A percentile compares a stretch with the other conserved stretches of the same genome.
phyloP scores from a whole-genome alignment of 2,113 vertebrate species.

The Edolisoma coerulescens region DNA sequence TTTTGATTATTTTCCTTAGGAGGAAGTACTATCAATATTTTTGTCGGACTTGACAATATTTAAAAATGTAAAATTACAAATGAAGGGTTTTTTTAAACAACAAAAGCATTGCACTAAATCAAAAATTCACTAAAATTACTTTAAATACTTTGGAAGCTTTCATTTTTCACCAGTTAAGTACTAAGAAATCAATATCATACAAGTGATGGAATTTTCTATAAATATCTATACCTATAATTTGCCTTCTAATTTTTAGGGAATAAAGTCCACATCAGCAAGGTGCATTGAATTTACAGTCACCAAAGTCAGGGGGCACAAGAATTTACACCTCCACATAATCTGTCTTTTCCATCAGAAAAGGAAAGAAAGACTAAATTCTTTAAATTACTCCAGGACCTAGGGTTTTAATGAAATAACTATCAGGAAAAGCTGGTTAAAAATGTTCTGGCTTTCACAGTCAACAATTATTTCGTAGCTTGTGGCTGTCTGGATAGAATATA shows the following conservation, averaged over 20 bases:
- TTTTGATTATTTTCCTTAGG: not conserved
- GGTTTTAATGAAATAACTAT: constrained; percentile 1
- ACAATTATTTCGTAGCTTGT: constrained; percentile 26
- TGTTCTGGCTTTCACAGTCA: not conserved
- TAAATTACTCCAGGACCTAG: not conserved
- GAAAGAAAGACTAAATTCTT: not conserved
- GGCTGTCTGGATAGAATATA: not conserved
- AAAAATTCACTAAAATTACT: not conserved
- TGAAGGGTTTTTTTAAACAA: not conserved
- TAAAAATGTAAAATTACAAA: not conserved
- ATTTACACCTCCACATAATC: not conserved
- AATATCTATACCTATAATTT: not conserved
- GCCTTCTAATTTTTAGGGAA: not conserved
- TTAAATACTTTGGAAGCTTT: not conserved
- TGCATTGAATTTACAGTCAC: not conserved
- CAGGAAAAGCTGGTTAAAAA: constrained; percentile 3
- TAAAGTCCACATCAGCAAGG: not conserved
- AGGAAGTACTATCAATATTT: not conserved
- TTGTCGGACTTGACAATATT: not conserved
- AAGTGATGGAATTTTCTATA: not conserved
- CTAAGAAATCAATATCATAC: not conserved
- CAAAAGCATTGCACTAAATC: not conserved
- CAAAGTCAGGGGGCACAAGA: not conserved
- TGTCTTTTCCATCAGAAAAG: not conserved
- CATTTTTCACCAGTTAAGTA: not conserved